phyloP scores from a whole-genome alignment of 2,797 vertebrate species.

The Enteromius paludinosus region DNA sequence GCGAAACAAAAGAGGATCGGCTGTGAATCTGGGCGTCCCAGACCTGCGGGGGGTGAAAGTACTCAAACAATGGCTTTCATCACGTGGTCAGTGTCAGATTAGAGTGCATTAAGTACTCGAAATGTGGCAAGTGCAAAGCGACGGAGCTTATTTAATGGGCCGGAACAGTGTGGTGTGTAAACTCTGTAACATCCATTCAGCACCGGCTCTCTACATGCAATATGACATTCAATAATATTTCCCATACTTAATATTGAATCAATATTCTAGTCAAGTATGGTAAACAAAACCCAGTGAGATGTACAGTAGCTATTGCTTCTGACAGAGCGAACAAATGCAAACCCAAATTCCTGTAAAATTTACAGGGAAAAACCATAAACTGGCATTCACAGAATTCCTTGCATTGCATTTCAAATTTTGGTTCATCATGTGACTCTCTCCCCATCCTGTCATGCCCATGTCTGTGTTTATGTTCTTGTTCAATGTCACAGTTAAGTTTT shows the following conservation, averaged over 20 bases:
- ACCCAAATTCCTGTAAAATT: no score
- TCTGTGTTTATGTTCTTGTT: no score
- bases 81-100: conserved; percentile 37
- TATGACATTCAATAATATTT: background rate
- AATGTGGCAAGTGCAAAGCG: conserved; percentile 18
- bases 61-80: conserved; percentile 29
- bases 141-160: background rate
- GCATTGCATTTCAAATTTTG: no score
- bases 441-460: no score
- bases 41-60: background rate
- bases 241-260: background rate
- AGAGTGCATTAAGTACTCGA: conserved; percentile 22
- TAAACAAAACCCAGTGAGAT: background rate
- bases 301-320: background rate
- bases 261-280: background rate
- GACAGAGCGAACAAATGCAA: background rate
- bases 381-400: no score
- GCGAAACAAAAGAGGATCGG: background rate
- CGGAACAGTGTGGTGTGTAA: background rate
- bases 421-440: no score
- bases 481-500: no score
- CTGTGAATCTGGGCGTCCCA: background rate
- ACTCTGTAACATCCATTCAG: background rate
- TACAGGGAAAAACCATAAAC: no score
- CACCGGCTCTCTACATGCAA: background rate